Percentiles rank a stretch among this genome's conserved stretches.
Conservation (phyloP, 2,113 vertebrate species). For the Zosterops pallidus region DNA sequence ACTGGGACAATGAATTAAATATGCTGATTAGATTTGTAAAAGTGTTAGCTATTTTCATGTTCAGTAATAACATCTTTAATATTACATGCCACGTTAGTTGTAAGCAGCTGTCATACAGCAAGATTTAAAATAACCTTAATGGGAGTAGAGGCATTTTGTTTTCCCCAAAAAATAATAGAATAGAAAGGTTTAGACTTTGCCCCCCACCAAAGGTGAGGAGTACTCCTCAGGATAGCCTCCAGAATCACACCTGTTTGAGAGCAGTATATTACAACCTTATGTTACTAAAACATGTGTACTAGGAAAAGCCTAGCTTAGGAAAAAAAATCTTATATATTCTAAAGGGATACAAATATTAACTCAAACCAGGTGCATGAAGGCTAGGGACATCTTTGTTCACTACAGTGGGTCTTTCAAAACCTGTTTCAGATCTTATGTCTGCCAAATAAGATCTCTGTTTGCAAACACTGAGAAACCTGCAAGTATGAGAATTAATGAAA, state of each 20-base stretch:
- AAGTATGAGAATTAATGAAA: not conserved
- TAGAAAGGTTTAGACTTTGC: not conserved
- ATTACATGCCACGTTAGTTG: not conserved
- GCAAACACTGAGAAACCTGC: not conserved
- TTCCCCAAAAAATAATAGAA: not conserved
- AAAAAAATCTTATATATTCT: not conserved
- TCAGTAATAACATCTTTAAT: not conserved
- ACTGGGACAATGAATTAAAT: constrained; percentile 19
- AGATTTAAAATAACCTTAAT: not conserved
- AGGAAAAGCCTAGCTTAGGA: constrained; percentile 24
- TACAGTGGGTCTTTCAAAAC: not conserved
- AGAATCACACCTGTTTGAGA: constrained; percentile 10
- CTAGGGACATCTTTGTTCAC: not conserved
- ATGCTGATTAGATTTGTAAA: not conserved
- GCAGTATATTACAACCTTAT: not conserved
- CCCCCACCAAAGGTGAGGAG: not conserved
- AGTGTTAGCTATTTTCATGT: not conserved
- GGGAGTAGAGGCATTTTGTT: not conserved
- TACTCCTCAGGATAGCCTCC: not conserved
- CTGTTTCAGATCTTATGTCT: not conserved
- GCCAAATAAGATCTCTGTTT: not conserved
- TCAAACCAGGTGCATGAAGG: constrained; percentile 4
- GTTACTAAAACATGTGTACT: constrained; percentile 19
- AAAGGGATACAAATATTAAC: constrained; percentile 40
- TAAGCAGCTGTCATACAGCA: not conserved